Evolutionary conservation across 2,888 invertebrate genomes (phyloP).

Genomic region (Drosophila testacea): DNA sequence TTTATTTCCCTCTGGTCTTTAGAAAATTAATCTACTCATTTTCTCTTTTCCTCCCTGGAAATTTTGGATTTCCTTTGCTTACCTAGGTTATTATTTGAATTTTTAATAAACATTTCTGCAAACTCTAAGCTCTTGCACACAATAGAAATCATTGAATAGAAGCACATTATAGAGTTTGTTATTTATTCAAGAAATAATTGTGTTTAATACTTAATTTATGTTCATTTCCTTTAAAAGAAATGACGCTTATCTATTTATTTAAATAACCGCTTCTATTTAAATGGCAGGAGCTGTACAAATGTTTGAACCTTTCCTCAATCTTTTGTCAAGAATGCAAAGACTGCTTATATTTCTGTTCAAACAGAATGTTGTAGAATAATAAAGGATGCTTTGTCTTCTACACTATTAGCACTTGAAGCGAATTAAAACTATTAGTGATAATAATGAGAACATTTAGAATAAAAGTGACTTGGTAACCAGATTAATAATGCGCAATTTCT

Average conservation of each 20-base stretch:
- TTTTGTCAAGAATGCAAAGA: background rate
- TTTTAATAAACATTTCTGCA: conserved; percentile 1
- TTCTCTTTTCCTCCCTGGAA: background rate
- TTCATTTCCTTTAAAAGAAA: no score
- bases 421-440: background rate
- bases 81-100: no score
- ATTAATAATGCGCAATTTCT: conserved; percentile 31
- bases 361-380: background rate
- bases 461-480: conserved; percentile 17
- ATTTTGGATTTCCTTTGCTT: no score
- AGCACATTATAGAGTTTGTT: background rate
- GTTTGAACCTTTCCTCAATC: background rate
- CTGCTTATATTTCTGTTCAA: background rate
- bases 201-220: no score
- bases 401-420: conserved; percentile 3
- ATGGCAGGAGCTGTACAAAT: background rate
- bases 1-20: background rate
- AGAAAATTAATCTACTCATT: background rate
- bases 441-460: background rate
- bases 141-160: background rate
- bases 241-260: no score
- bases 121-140: background rate
- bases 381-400: conserved; percentile 6
- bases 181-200: no score
- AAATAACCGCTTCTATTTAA: background rate